These are phyloP conservation scores for Tauraco erythrolophus DNA, from an alignment of 2,113 vertebrate species.

Conservation along the genomic window DNA sequence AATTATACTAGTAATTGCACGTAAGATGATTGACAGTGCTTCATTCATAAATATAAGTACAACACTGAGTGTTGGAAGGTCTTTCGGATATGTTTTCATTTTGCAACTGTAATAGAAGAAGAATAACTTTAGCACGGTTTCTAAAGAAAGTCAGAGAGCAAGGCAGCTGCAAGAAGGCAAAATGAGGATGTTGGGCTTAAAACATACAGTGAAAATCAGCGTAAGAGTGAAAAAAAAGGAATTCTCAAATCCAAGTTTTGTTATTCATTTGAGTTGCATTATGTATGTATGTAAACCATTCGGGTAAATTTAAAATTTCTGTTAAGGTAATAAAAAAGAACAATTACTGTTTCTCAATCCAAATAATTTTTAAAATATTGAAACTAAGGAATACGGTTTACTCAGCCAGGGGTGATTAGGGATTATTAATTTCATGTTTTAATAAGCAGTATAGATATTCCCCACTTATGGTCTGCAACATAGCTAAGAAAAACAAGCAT, in stretches of 20 bases:
- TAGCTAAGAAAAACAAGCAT: too few species aligned
- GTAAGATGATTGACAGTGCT: constrained; percentile 79
- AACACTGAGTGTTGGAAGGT: constrained; percentile 79
- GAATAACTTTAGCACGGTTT: neutral
- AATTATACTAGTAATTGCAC: constrained; percentile 79
- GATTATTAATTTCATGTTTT: too few species aligned
- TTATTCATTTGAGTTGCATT: neutral
- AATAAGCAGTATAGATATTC: too few species aligned
- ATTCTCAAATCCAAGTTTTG: neutral
- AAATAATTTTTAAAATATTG: neutral
- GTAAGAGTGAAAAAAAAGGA: neutral
- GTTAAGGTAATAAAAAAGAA: neutral
- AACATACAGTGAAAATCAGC: neutral
- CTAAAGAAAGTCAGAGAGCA: neutral
- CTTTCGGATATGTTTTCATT: constrained; percentile 68
- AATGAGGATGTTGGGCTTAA: neutral
- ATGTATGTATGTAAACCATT: neutral
- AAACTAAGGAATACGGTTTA: neutral
- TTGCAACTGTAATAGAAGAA: constrained; percentile 70
- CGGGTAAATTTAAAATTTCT: neutral
- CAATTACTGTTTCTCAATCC: neutral
- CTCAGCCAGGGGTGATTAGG: neutral
- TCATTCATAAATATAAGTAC: constrained; percentile 84
- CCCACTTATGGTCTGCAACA: too few species aligned
- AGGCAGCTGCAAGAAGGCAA: neutral